Percentiles rank a stretch among this genome's conserved stretches.
phyloP scores from a whole-genome alignment of 2,797 vertebrate species.

The Phrynocephalus vlangalii region DNA sequence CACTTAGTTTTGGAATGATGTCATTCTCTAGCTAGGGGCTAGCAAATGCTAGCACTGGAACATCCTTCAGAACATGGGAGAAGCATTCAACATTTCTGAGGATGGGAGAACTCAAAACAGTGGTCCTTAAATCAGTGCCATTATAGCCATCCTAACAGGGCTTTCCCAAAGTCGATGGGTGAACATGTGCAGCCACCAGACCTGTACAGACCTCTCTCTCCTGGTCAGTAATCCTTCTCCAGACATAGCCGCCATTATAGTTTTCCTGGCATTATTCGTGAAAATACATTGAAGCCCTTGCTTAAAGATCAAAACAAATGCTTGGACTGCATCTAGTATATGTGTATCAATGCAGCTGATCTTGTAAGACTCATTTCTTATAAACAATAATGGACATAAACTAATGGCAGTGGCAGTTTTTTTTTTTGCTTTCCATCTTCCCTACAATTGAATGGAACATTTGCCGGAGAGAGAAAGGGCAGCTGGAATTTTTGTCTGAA shows the following conservation, averaged over 20 bases:
- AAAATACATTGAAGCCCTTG: not conserved
- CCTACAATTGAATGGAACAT: slow-evolving; percentile 37
- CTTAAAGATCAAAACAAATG: not conserved
- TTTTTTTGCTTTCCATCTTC: slow-evolving; percentile 32
- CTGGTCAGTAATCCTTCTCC: not conserved
- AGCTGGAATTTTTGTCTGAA: slow-evolving; percentile 69
- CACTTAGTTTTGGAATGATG: too few species aligned
- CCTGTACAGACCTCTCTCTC: too few species aligned
- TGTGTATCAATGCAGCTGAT: not conserved
- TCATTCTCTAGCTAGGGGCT: too few species aligned
- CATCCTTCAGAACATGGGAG: not conserved
- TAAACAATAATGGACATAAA: slow-evolving; percentile 6
- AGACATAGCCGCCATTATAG: too few species aligned
- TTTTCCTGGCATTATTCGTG: not conserved
- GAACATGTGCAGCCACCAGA: too few species aligned
- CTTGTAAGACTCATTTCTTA: not conserved
- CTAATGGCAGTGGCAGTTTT: not conserved
- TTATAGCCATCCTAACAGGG: too few species aligned
- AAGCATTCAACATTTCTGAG: not conserved
- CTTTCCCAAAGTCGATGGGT: too few species aligned
- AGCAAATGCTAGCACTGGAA: not conserved
- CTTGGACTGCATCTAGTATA: slow-evolving; percentile 24
- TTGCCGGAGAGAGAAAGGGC: slow-evolving; percentile 54
- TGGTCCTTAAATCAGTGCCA: too few species aligned
- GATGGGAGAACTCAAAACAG: not conserved